These are phyloP conservation scores for Sphenodon punctatus DNA, from an alignment of 2,797 vertebrate genomes.

Conservation along the genomic window DNA sequence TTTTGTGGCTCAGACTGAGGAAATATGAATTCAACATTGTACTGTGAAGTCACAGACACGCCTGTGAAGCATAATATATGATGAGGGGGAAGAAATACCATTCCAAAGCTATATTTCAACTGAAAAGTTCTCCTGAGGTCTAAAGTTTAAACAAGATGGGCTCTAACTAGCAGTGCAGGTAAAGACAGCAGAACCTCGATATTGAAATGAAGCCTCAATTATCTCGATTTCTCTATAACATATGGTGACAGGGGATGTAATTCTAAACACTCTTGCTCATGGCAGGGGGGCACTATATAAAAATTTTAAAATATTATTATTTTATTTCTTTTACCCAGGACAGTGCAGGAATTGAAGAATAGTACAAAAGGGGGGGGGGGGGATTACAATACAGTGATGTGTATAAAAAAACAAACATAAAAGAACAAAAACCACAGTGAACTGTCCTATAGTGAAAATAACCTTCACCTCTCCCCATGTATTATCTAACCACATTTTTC, in stretches of 20 bases:
- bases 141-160: neutral
- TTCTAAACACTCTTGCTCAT: too few relatives aligned
- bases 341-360: neutral
- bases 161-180: neutral
- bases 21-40: slow-evolving; percentile 21
- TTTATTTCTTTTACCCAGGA: slow-evolving; percentile 8
- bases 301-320: too few relatives aligned
- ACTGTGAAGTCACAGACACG: neutral
- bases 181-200: neutral
- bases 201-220: too few relatives aligned
- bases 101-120: neutral
- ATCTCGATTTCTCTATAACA: neutral
- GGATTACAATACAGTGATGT: neutral
- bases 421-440: neutral
- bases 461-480: neutral
- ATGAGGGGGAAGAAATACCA: neutral
- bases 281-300: too few relatives aligned
- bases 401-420: neutral
- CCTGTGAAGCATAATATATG: neutral
- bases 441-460: neutral
- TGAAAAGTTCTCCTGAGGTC: neutral
- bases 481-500: neutral
- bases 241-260: neutral
- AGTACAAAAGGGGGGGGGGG: slow-evolving; percentile 1
- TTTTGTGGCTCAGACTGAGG: neutral